A percentile compares a stretch with the other conserved stretches of the same genome.
phyloP scores from a whole-genome alignment of 64 coral and sea anemone species.

The Dendrophyllia cribrosa region DNA sequence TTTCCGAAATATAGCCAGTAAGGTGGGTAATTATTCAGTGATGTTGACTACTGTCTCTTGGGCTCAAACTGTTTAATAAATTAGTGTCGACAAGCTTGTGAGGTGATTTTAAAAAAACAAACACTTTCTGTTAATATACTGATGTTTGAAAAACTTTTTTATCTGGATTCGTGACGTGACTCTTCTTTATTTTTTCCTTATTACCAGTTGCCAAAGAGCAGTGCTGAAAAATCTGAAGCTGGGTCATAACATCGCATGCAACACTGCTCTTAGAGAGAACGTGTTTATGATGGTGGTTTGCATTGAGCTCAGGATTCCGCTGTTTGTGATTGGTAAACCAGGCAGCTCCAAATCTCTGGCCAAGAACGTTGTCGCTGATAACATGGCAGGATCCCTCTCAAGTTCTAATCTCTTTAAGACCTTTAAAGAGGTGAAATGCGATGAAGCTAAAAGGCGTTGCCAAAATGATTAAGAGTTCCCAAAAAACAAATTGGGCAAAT shows the following conservation, averaged over 20 bases:
- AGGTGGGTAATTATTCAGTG: too few species aligned
- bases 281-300: constrained; percentile 92
- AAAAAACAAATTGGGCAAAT: too few species aligned
- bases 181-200: background rate
- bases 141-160: too few species aligned
- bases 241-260: constrained; percentile 87
- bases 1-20: too few species aligned
- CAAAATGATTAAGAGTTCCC: too few species aligned
- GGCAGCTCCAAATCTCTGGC: constrained; percentile 89
- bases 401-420: constrained; percentile 75
- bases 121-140: too few species aligned
- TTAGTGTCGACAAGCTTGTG: too few species aligned
- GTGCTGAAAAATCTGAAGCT: constrained; percentile 75
- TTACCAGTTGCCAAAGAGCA: constrained; percentile 81
- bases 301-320: constrained; percentile 80
- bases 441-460: too few species aligned
- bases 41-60: too few species aligned
- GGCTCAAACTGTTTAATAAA: too few species aligned
- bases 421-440: constrained; percentile 71
- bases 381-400: constrained; percentile 82
- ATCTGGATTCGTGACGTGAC: too few species aligned
- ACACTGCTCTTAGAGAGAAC: constrained; percentile 89
- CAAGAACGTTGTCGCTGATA: constrained; percentile 84
- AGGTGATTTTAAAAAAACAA: too few species aligned
- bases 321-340: constrained; percentile 86